Base-by-base conservation (phyloP, 1,140 invertebrate species). In the Vanessa tameamea region DNA sequence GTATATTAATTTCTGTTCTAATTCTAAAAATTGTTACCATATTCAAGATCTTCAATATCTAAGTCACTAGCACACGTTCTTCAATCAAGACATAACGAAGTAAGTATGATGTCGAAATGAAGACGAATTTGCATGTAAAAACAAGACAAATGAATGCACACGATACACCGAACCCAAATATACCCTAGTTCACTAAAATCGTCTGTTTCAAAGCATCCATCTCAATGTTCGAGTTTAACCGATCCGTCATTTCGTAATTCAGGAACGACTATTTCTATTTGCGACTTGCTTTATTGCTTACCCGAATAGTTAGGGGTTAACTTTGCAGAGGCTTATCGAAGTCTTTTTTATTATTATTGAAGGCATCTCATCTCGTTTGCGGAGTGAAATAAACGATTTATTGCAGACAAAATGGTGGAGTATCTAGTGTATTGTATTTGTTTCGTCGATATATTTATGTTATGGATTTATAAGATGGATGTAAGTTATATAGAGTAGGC, bases 351-450 rank as follows among this genome's bases (percentile, higher is more conserved):
- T 61, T 61, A 16, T 61, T 61, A 61, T 61, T 61, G 57, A 15
- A 61, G 57, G 57, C 57, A 37, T 37, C 23, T 61, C 57, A 37
- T 61, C 31, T 61, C 57, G 57, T 61, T 61, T 61, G 23, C 13
- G 23, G 57, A 61, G 57, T 61, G 57, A 61, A 61, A 43, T 61
- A 61, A 61, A 61, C 57, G 57, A 61, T 61, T 61, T 37, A 61
- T 37, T 8, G 31, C 14, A 26, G 14, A 61, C 31, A 61, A 61
- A 61, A 61, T 23, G 23, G 31, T n/a, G 26, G 20, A 23, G 26
- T 31, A 26, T 31, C n/a, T 5, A n/a, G 5, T 55, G 2, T 9
- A 15, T 55, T 55, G 16, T 55, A 2, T 50, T 50, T 55, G 16
- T 55, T 55, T 16, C 0, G 26, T 43, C 13, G 20, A 15, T 61